Base-by-base conservation (phyloP, 2,113 vertebrate genomes). In the Gorsachius goisagi region DNA sequence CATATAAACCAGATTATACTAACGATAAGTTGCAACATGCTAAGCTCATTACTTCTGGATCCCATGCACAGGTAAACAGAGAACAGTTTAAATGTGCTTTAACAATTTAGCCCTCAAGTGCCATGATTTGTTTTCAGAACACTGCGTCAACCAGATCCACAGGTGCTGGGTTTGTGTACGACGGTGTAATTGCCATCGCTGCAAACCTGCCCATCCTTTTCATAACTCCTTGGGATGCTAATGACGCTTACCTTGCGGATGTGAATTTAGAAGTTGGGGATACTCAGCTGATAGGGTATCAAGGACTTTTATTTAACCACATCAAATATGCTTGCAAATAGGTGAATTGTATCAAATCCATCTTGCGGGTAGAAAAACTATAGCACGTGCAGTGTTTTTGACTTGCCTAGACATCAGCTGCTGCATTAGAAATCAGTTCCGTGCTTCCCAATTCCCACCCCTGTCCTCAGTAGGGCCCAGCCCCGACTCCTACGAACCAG, bases 401-500 rank as follows among this genome's bases (percentile, higher is more conserved):
- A 76, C 23, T 35, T 72, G 45, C 52, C 22, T 13, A 6, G 35
- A 30, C 27, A 35, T 17, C 44, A 52, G 49, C 44, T 63, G 47
- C 64, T 41, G 47, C 24, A 13, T 37, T 9, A 67, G 35, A 32
- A 27, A 56, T 27, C 2, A 71, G 16, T 30, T 24, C 37, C 3
- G 0, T 6, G 3, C 37, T 60, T 55, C 41, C 39, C 17, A 6
- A 4, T 8, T 73, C 27, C 22, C 49, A 24, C 9, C 16, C 14
- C 30, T 27, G 22, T 4, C 52, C 39, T 12, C 66, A 30, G 52
- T 2, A 30, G 3, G 22, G 13, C n/a, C 24, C 2, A 24, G 35
- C 27, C 17, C 24, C 1, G 0, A 3, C 49, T 59, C 15, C 21
- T 20, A 6, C 4, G 0, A 27, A 19, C 15, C 24, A 8, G 39